Evolutionary conservation across 2,888 invertebrate genomes (phyloP).

Genomic region (Oegoconia quadripuncta): DNA sequence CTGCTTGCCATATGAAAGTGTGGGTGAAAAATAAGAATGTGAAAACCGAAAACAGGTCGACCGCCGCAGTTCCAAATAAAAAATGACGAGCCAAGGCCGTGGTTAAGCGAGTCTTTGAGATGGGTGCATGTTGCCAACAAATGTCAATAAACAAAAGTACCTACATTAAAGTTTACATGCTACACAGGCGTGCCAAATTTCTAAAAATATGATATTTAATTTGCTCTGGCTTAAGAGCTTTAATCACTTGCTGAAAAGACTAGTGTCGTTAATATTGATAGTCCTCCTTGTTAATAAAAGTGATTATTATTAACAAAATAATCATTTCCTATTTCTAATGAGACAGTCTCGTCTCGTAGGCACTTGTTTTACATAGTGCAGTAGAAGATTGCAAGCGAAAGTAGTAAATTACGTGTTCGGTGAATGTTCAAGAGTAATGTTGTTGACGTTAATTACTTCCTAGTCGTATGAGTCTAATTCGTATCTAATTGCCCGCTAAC

Average conservation of each 20-base stretch:
- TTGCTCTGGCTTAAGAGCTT: too few species aligned
- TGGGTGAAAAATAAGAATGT: conserved; percentile 23
- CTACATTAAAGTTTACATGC: conserved; percentile 8
- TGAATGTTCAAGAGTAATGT: conserved; percentile 37
- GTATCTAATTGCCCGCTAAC: conserved; percentile 4
- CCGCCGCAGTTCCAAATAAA: conserved; percentile 28
- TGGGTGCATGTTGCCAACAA: conserved; percentile 15
- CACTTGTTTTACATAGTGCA: conserved; percentile 13
- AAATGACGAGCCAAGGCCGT: conserved; percentile 32
- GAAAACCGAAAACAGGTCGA: conserved; percentile 30
- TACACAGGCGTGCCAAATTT: conserved; percentile 16
- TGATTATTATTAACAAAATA: too few species aligned
- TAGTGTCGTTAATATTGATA: too few species aligned
- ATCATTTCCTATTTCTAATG: too few species aligned
- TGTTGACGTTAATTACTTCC: conserved; percentile 40
- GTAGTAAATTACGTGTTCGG: conserved; percentile 40
- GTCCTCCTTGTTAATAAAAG: too few species aligned
- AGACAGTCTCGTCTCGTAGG: too few species aligned
- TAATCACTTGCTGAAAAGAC: too few species aligned
- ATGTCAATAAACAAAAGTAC: conserved; percentile 18
- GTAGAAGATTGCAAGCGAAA: conserved; percentile 32
- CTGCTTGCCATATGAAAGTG: conserved; percentile 16
- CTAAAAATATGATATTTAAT: conserved; percentile 10
- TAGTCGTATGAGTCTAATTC: conserved; percentile 21
- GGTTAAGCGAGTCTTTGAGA: conserved; percentile 17